phyloP scores from a whole-genome alignment of 2,888 invertebrate species.

The Nemotelus nigrinus region DNA sequence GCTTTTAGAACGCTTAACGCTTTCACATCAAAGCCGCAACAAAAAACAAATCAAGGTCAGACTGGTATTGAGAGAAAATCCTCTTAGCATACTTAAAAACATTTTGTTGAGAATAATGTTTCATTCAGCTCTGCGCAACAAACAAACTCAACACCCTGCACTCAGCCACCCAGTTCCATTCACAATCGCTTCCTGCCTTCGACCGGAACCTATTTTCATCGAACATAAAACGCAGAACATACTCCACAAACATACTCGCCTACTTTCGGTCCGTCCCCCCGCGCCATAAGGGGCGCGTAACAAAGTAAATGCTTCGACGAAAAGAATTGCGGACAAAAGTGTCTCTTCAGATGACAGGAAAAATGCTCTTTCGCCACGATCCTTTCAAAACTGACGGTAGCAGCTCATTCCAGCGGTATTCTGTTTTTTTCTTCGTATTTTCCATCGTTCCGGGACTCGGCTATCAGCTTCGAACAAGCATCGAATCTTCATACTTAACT shows the following conservation, averaged over 20 bases:
- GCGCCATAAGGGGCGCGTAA: not conserved
- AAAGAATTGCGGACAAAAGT: not conserved
- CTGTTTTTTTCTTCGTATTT: not conserved
- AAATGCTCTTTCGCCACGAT: not conserved
- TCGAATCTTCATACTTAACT: slow-evolving; percentile 2
- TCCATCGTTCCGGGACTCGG: not conserved
- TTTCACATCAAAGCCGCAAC: not conserved
- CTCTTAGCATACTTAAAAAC: too few species aligned
- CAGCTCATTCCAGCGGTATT: not conserved
- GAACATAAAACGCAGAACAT: too few species aligned
- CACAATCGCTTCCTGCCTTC: too few species aligned
- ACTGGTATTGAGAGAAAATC: not conserved
- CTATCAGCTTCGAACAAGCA: not conserved
- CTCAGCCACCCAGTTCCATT: too few species aligned
- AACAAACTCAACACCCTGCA: too few species aligned
- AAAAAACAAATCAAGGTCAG: not conserved
- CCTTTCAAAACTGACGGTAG: not conserved
- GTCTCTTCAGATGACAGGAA: slow-evolving; percentile 5
- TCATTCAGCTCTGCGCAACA: too few species aligned
- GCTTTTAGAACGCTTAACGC: not conserved
- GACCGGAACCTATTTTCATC: too few species aligned
- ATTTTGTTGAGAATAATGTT: too few species aligned
- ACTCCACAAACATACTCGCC: too few species aligned
- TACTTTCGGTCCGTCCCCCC: not conserved
- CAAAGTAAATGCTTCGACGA: slow-evolving; percentile 4